These are phyloP conservation scores for Plectropomus leopardus DNA, from an alignment of 2,113 vertebrate species.

Conservation along the genomic window DNA sequence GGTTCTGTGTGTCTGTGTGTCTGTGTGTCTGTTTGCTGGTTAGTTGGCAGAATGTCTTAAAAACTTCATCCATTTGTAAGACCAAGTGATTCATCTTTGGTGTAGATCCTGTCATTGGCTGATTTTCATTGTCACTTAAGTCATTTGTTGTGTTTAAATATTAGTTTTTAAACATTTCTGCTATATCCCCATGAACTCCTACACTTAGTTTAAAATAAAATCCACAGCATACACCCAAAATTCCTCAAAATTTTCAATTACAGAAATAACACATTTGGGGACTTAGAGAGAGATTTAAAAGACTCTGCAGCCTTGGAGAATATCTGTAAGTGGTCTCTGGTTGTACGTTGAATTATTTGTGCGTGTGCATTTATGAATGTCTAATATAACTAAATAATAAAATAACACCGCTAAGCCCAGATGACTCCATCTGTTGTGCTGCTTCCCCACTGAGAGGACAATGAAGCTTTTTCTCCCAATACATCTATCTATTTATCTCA, in stretches of 20 bases:
- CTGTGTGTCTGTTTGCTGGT: not conserved
- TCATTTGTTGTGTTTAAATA: not conserved
- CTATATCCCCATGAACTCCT: not conserved
- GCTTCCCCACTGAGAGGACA: slow-evolving; percentile 48
- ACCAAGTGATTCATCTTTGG: not conserved
- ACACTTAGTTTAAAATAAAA: not conserved
- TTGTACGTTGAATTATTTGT: not conserved
- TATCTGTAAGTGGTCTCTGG: not conserved
- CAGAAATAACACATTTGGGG: not conserved
- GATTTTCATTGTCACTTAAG: no score
- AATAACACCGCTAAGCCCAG: slow-evolving; percentile 4
- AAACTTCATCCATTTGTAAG: not conserved
- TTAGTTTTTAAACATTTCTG: not conserved
- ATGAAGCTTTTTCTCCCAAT: slow-evolving; percentile 36
- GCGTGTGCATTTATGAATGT: slow-evolving; percentile 27
- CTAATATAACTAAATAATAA: slow-evolving; percentile 43
- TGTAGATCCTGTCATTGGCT: not conserved
- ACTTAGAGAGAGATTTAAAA: not conserved
- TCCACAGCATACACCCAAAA: not conserved
- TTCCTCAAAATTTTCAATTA: not conserved
- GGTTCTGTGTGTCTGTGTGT: no score
- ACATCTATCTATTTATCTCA: slow-evolving; percentile 43
- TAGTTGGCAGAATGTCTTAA: not conserved
- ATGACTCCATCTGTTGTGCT: slow-evolving; percentile 18
- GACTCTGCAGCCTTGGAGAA: not conserved